A percentile compares a stretch with the other conserved stretches of the same genome.
Conservation (phyloP, 2,888 invertebrate species). For the Neocrepidodera transversa region DNA sequence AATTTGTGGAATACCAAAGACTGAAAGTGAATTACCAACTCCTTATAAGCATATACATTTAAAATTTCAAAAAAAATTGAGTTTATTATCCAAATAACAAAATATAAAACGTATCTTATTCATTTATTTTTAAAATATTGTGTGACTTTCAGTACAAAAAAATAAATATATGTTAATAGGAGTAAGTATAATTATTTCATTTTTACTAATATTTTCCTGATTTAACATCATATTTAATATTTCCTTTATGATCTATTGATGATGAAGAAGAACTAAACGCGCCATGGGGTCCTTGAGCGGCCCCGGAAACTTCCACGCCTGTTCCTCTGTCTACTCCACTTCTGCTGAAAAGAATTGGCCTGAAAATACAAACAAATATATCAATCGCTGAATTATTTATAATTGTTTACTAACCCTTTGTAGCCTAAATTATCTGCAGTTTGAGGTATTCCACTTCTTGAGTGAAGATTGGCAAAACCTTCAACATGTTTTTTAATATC, state of each 20-base stretch:
- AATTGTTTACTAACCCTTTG: conserved; percentile 41
- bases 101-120: neutral
- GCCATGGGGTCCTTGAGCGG: conserved; percentile 60
- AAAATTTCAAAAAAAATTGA: conserved; percentile 61
- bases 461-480: conserved; percentile 7
- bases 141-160: conserved; percentile 1
- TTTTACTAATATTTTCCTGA: conserved; percentile 60
- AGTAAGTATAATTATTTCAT: neutral
- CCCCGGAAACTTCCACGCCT: conserved; percentile 57
- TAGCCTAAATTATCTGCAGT: conserved; percentile 40
- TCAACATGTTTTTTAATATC: neutral
- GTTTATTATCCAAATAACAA: conserved; percentile 11
- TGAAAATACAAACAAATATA: conserved; percentile 46
- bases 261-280: conserved; percentile 63
- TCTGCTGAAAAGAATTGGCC: conserved; percentile 57
- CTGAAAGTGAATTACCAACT: conserved; percentile 69
- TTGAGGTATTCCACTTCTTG: conserved; percentile 33
- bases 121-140: neutral
- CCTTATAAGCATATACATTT: conserved; percentile 70
- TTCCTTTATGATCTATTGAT: conserved; percentile 60
- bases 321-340: conserved; percentile 57
- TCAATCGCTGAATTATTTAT: too few relatives aligned
- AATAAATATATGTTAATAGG: neutral
- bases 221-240: conserved; percentile 62
- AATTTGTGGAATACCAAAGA: conserved; percentile 71